Percentiles rank a stretch among this genome's conserved stretches.
Conservation (phyloP, 2,113 vertebrate species). For the Lethenteron camtschaticum region DNA sequence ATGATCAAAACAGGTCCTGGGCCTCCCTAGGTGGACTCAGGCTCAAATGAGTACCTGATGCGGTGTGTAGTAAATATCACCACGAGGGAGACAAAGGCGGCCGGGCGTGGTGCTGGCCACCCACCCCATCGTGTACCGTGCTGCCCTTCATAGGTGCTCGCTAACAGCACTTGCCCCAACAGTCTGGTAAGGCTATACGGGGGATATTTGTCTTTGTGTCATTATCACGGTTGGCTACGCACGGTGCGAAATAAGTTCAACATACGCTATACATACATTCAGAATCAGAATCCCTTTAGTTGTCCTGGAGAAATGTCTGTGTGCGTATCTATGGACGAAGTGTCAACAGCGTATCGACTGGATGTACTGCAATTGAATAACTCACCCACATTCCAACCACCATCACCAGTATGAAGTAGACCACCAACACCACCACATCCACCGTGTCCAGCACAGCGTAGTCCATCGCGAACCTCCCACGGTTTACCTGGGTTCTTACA, state of each 20-base stretch:
- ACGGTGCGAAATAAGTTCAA: background rate
- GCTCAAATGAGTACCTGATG: too few species aligned
- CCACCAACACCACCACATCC: conserved; percentile 42
- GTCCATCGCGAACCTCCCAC: too few species aligned
- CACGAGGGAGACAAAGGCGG: too few species aligned
- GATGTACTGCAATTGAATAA: conserved; percentile 1
- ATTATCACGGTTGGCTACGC: background rate
- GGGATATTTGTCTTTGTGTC: background rate
- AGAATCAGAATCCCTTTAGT: background rate
- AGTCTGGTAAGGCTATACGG: background rate
- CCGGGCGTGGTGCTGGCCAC: too few species aligned
- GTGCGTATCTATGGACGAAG: background rate
- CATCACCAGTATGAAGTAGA: conserved; percentile 55
- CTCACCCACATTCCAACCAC: conserved; percentile 65
- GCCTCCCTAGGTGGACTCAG: too few species aligned
- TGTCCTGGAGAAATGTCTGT: background rate
- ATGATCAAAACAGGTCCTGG: too few species aligned
- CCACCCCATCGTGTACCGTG: too few species aligned
- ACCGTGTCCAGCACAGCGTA: conserved; percentile 19
- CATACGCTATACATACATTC: background rate
- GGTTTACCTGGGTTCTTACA: too few species aligned
- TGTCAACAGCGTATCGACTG: background rate
- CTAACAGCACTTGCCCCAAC: too few species aligned
- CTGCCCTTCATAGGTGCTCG: too few species aligned
- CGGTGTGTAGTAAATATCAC: too few species aligned